Evolutionary conservation across 2,888 invertebrate genomes (phyloP).

Genomic region (Hemaris fuciformis): DNA sequence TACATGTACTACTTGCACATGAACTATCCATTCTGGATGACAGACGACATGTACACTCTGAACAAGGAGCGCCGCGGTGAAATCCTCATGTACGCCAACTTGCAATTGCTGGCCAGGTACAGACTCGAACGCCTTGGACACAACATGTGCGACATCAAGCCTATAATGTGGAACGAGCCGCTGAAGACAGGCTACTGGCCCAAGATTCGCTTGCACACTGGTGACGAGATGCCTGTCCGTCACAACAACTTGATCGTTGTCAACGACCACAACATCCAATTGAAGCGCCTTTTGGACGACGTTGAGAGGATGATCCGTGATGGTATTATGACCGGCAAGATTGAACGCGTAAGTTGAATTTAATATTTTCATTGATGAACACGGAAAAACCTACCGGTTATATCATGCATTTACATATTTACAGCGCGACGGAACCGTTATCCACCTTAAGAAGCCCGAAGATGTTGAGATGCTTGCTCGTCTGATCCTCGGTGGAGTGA

Average conservation of each 20-base stretch:
- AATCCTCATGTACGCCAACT: conserved; percentile 81
- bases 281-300: conserved; percentile 57
- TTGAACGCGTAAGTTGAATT: conserved; percentile 56
- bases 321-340: conserved; percentile 62
- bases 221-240: conserved; percentile 80
- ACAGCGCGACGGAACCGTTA: conserved; percentile 79
- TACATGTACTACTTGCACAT: conserved; percentile 86
- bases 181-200: conserved; percentile 81
- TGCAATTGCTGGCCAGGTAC: conserved; percentile 84
- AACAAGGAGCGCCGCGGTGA: conserved; percentile 80
- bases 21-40: conserved; percentile 87
- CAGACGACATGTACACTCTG: conserved; percentile 74
- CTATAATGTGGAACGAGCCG: conserved; percentile 67
- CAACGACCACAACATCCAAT: conserved; percentile 51
- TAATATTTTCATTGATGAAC: neutral
- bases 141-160: conserved; percentile 72
- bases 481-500: conserved; percentile 84
- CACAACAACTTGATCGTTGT: conserved; percentile 60
- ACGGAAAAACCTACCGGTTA: neutral
- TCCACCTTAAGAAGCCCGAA: conserved; percentile 84
- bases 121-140: conserved; percentile 75
- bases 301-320: conserved; percentile 78
- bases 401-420: conserved; percentile 18
- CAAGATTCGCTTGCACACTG: conserved; percentile 79
- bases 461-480: conserved; percentile 85